These are phyloP conservation scores for Threskiornis aethiopicus DNA, from an alignment of 2,797 vertebrate species.

Conservation along the genomic window DNA sequence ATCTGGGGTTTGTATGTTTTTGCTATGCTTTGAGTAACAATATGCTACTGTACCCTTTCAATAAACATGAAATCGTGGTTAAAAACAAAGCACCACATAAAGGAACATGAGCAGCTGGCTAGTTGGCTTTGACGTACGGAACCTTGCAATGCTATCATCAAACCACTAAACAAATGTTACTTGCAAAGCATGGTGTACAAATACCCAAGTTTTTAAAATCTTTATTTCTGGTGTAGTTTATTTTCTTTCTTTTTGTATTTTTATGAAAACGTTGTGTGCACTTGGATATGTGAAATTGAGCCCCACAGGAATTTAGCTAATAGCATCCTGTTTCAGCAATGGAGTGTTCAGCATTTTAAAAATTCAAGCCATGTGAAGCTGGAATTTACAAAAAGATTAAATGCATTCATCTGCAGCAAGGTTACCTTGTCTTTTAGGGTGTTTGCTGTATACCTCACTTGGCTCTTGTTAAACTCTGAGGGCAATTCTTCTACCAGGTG, in stretches of 20 bases:
- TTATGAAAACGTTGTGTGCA: accelerated
- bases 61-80: background rate
- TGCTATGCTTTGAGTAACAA: background rate
- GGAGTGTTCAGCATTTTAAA: background rate
- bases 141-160: background rate
- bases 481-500: background rate
- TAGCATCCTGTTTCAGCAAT: background rate
- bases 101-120: background rate
- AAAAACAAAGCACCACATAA: background rate
- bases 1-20: background rate
- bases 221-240: background rate
- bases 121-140: background rate
- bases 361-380: background rate
- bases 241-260: background rate
- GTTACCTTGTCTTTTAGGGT: background rate
- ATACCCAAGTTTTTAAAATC: background rate
- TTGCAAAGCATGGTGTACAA: background rate
- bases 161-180: background rate
- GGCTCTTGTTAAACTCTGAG: background rate
- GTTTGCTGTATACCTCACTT: background rate
- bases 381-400: background rate
- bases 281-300: background rate
- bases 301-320: background rate
- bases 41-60: background rate
- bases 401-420: background rate